Evolutionary conservation across 2,797 vertebrate genomes (phyloP).

Genomic region (Dryobates pubescens): DNA sequence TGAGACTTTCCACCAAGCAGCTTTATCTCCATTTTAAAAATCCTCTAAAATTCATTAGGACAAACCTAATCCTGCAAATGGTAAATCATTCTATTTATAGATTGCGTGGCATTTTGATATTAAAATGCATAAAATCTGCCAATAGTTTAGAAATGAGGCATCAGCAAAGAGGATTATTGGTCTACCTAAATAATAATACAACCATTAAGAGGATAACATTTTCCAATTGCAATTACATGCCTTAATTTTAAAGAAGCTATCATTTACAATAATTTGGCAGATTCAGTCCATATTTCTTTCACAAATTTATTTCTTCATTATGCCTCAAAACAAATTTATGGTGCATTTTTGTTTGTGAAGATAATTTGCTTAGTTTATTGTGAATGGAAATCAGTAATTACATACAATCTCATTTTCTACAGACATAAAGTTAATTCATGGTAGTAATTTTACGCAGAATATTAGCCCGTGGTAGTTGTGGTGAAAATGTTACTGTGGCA

Average conservation of each 20-base stretch:
- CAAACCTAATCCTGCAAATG: constrained; percentile 61
- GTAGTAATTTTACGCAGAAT: constrained; percentile 82
- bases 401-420: constrained; percentile 81
- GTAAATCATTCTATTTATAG: constrained; percentile 76
- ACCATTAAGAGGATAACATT: constrained; percentile 80
- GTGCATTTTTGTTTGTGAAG: constrained; percentile 79
- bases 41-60: constrained; percentile 68
- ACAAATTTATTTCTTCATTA: constrained; percentile 87
- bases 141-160: constrained; percentile 75
- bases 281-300: constrained; percentile 84
- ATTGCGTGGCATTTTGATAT: constrained; percentile 74
- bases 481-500: constrained; percentile 77
- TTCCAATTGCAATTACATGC: constrained; percentile 83
- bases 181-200: constrained; percentile 81
- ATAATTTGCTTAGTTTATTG: constrained; percentile 87
- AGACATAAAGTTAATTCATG: constrained; percentile 86
- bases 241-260: constrained; percentile 82
- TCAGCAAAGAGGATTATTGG: constrained; percentile 79
- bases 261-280: constrained; percentile 84
- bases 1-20: constrained; percentile 49
- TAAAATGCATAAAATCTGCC: constrained; percentile 80
- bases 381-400: constrained; percentile 86
- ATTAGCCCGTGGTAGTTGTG: constrained; percentile 81
- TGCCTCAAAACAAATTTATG: constrained; percentile 84
- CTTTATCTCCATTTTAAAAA: constrained; percentile 67